These are phyloP conservation scores for Solenopsis fugax DNA, from an alignment of 1,140 invertebrate genomes.

Conservation along the genomic window DNA sequence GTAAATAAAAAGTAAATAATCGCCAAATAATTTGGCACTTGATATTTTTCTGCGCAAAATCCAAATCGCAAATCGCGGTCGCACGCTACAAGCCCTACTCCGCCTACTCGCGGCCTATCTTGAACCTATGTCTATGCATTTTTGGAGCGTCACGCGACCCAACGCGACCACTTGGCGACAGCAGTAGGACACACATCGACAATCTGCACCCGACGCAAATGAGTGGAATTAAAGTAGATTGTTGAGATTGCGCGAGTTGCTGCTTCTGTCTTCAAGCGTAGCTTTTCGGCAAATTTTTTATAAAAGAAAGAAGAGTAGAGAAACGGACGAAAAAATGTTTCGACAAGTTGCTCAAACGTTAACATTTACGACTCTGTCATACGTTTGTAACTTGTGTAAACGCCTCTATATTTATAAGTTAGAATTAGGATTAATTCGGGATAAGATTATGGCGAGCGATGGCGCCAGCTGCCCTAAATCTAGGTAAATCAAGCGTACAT, in stretches of 20 bases:
- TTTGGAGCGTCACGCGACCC: constrained; percentile 28
- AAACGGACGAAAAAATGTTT: not conserved
- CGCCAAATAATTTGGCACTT: no score
- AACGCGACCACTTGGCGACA: not conserved
- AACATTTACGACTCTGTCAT: not conserved
- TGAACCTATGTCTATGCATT: constrained; percentile 55
- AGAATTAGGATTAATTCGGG: no score
- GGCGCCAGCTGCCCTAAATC: no score
- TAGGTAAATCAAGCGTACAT: no score
- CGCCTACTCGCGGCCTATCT: not conserved
- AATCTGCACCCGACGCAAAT: constrained; percentile 15
- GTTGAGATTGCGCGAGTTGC: not conserved
- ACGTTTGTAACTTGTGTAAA: no score
- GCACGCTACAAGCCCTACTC: not conserved
- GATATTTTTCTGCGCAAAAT: not conserved
- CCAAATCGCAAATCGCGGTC: not conserved
- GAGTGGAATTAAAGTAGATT: not conserved
- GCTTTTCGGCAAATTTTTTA: no score
- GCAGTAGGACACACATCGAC: not conserved
- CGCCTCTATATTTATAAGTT: no score
- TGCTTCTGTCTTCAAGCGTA: not conserved
- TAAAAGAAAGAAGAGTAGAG: not conserved
- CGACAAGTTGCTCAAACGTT: not conserved
- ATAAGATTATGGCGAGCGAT: no score
- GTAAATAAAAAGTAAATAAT: no score